phyloP scores from a whole-genome alignment of 2,113 vertebrate species.

The Rhinopithecus roxellana region DNA sequence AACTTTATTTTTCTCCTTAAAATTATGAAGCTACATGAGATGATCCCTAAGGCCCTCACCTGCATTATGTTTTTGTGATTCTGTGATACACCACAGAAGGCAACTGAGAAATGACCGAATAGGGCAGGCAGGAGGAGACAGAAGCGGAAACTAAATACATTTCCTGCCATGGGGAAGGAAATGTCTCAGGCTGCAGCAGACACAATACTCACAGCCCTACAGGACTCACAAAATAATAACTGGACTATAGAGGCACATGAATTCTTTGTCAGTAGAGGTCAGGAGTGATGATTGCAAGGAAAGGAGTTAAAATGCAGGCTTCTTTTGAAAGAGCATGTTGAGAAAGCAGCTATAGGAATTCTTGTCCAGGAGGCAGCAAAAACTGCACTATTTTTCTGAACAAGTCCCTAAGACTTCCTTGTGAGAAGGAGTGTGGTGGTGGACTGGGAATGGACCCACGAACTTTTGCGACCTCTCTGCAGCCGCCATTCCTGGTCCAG shows the following conservation, averaged over 20 bases:
- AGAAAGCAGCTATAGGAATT: background rate
- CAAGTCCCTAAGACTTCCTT: background rate
- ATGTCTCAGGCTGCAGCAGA: background rate
- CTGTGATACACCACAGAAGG: background rate
- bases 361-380: background rate
- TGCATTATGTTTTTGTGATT: background rate
- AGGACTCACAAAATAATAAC: background rate
- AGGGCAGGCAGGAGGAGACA: background rate
- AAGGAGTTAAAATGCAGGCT: background rate
- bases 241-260: no score
- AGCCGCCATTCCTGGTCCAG: accelerated
- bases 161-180: background rate
- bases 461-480: accelerated
- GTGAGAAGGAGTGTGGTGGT: accelerated
- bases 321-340: background rate
- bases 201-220: accelerated
- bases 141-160: background rate
- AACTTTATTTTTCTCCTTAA: background rate
- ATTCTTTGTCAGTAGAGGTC: background rate
- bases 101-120: background rate
- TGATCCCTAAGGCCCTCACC: background rate
- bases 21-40: background rate
- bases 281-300: background rate
- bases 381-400: background rate
- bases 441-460: accelerated